phyloP scores from a whole-genome alignment of 2,797 vertebrate species.

The Carduelis carduelis region DNA sequence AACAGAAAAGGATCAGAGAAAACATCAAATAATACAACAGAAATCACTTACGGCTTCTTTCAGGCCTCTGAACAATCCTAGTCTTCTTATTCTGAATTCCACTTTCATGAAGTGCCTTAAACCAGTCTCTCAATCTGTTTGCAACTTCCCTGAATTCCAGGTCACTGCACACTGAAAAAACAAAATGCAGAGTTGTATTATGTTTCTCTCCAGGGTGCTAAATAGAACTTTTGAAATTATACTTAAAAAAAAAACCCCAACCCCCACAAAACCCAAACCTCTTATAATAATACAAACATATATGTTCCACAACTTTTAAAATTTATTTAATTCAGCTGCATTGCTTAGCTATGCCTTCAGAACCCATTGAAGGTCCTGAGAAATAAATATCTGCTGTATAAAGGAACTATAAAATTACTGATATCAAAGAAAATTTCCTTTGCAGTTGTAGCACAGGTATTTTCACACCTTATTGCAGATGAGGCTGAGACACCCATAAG shows the following conservation, averaged over 20 bases:
- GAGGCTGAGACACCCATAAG: neutral
- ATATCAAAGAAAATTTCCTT: neutral
- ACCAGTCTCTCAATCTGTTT: constrained; percentile 90
- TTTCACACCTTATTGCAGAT: neutral
- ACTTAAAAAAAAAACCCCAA: neutral
- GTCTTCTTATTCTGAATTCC: constrained; percentile 86
- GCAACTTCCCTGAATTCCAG: constrained; percentile 90
- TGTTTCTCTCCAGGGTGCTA: neutral
- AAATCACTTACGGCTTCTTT: constrained; percentile 86
- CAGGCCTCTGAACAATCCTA: constrained; percentile 82
- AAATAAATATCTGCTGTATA: neutral
- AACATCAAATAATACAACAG: neutral
- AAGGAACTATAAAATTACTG: neutral
- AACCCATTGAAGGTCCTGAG: neutral
- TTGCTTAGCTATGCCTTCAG: neutral
- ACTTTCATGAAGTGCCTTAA: constrained; percentile 92
- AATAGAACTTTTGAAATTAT: neutral
- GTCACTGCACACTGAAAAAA: constrained; percentile 85
- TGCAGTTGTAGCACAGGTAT: neutral
- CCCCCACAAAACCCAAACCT: neutral
- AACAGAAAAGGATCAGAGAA: neutral
- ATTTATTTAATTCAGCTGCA: neutral
- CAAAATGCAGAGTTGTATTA: constrained; percentile 2
- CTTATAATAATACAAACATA: neutral
- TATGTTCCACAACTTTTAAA: neutral